Percentiles rank a stretch among this genome's conserved stretches.
phyloP scores from a whole-genome alignment of 2,888 invertebrate species.

The Macropis europaea region DNA sequence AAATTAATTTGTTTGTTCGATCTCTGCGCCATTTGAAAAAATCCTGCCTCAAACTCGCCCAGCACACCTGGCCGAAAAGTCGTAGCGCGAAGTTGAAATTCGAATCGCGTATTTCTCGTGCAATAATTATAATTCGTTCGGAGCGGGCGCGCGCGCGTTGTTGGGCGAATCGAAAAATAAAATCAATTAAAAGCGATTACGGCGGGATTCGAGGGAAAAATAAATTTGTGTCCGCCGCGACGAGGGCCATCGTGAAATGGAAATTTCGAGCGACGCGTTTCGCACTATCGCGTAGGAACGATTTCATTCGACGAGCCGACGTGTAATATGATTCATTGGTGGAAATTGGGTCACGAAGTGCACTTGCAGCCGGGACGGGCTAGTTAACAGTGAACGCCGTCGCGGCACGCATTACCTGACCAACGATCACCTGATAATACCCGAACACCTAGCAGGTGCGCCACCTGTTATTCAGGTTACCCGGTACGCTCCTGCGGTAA shows the following conservation, averaged over 20 bases:
- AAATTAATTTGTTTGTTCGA: too few relatives aligned
- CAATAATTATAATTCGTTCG: not conserved
- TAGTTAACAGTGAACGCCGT: constrained; percentile 32
- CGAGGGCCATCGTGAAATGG: not conserved
- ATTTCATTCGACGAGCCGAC: constrained; percentile 8
- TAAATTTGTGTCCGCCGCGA: not conserved
- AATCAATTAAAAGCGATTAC: not conserved
- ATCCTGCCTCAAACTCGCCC: too few relatives aligned
- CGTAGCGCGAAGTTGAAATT: not conserved
- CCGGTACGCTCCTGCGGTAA: constrained; percentile 9
- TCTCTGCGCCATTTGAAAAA: too few relatives aligned
- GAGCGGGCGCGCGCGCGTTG: too few relatives aligned
- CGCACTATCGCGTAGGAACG: not conserved
- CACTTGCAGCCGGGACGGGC: constrained; percentile 23
- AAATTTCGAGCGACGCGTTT: not conserved
- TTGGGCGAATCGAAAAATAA: not conserved
- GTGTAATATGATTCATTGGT: constrained; percentile 43
- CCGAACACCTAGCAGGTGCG: constrained; percentile 47
- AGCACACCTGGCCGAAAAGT: too few relatives aligned
- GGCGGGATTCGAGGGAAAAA: not conserved
- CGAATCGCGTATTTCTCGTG: not conserved
- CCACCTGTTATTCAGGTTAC: constrained; percentile 56
- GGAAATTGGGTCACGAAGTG: constrained; percentile 44
- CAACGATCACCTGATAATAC: constrained; percentile 49
- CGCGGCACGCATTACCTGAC: constrained; percentile 29